Base-by-base conservation (phyloP, 2,113 vertebrate species). In the Thamnaconus septentrionalis region DNA sequence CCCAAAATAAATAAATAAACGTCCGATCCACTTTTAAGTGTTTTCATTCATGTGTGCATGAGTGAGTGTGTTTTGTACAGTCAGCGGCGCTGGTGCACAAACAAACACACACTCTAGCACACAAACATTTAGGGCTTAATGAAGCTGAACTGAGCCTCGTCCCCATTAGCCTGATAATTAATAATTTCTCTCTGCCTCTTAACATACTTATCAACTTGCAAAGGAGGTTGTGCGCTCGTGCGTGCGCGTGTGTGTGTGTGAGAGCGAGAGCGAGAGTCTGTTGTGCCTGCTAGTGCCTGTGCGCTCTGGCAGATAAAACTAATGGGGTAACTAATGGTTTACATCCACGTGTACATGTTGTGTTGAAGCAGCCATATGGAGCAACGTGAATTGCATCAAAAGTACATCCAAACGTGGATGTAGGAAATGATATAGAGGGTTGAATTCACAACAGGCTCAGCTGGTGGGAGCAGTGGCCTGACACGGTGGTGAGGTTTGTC, bases 131-230 rank as follows among this genome's bases (percentile, higher is more conserved):
- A 73, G 94, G 93, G 95, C 95, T 96, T 97, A 98, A 98, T 97
- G 95, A 96, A 94, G 87, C 92, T 92, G 92, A 94, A 93, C 88
- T 91, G 92, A 92, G 94, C 91, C 94, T 93, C 93, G 94, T 94
- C 93, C 94, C 94, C 96, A 96, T 98, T 97, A 98, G 95, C 94
- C 92, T 94, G 93, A 94, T 98, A 98, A 98, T 98, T 97, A 97
- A 97, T 98, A 95, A 95, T 96, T 97, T 97, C 95, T 95, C 95
- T 89, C 92, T 94, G 93, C 90, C 82, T 87, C 93, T 90, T 92
- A 92, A 95, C 93, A 94, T 93, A 93, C 94, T 31, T 31, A 95
- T 94, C 94, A 96, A 92, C 89, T 91, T 91, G 91, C 92, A 88
- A 86, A 71, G 62, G 69, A 87, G 91, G 80, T 61, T 78, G 51